phyloP scores from a whole-genome alignment of 2,113 vertebrate species.

The Scatophagus argus region DNA sequence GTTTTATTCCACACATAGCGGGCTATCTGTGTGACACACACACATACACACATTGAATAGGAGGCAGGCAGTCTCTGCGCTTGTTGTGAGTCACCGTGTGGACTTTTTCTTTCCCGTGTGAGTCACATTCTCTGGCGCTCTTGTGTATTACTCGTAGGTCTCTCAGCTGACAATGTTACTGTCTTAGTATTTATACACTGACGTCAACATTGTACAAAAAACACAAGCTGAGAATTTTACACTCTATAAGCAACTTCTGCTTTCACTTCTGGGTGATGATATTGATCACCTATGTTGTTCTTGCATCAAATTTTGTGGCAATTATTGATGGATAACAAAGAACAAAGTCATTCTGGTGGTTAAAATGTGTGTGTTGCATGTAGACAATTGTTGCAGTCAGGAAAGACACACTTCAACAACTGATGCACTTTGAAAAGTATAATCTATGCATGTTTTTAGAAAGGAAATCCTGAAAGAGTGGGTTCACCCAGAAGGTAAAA shows the following conservation, averaged over 20 bases:
- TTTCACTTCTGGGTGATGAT: neutral
- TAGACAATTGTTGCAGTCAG: neutral
- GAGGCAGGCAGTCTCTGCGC: neutral
- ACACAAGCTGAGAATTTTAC: neutral
- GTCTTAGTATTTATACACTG: neutral
- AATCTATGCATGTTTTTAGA: neutral
- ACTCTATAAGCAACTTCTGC: neutral
- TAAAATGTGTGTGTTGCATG: neutral
- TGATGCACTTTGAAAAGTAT: neutral
- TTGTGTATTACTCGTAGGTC: neutral
- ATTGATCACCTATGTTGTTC: neutral
- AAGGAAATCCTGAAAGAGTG: too few relatives aligned
- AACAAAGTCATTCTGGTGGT: neutral
- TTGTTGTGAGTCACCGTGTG: slow-evolving; percentile 9
- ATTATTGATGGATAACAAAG: neutral
- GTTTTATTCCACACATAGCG: slow-evolving; percentile 84
- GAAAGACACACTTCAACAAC: neutral
- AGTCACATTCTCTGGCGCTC: neutral
- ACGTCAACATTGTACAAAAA: neutral
- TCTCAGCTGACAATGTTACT: neutral
- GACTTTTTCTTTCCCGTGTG: neutral
- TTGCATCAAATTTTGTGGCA: too few relatives aligned
- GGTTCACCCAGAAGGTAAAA: too few relatives aligned
- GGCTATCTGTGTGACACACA: slow-evolving; percentile 73
- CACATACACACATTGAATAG: slow-evolving; percentile 4